Base-by-base conservation (phyloP, 2,888 invertebrate genomes). In the Clistopyga incitator region DNA sequence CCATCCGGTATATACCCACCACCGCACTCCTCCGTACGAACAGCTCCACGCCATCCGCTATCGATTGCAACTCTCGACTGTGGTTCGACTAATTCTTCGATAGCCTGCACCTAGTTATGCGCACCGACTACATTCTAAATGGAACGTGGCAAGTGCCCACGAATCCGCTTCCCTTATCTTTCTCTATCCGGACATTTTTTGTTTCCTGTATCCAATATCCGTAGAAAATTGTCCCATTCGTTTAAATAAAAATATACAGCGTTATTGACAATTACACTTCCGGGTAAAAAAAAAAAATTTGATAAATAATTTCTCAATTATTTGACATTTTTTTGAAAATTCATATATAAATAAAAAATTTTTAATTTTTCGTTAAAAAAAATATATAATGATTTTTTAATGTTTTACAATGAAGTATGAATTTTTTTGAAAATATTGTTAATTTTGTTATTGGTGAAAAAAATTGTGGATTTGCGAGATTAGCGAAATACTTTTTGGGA, bases 61-160 rank as follows among this genome's bases (percentile, higher is more conserved):
- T 91, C 90, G 91, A 91, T 91, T 90, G 88, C 89, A 90, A 89
- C 88, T 89, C 88, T 29, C 47, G 47, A 74, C 47, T 3, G 25
- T 15, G 34, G 15, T 74, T 61, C 61, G 59, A 74, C 59, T 74
- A 47, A 61, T 61, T 74, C 20, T 47, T 61, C 47, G 72, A 61
- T 59, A 61, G 20, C 20, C 64, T 61, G 52, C 52, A 38, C 20
- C 52, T 18, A 50, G 20, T 11, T 13, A 70, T 20, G 52, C 15
- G 34, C 18, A 38, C 18, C 11, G 64, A 64, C 6, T 64, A 38
- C 3, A 11, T 42, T 64, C 18, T 2, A 61, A 61, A 29, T 61
- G 59, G 59, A 59, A 29, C 29, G 59, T 15, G 15, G 23, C 29
- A 29, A 6, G 18, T 61, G 18, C n/a, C 61, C n/a, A 2, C 61